phyloP scores from a whole-genome alignment of 2,113 vertebrate genomes.

The Sturnus vulgaris region DNA sequence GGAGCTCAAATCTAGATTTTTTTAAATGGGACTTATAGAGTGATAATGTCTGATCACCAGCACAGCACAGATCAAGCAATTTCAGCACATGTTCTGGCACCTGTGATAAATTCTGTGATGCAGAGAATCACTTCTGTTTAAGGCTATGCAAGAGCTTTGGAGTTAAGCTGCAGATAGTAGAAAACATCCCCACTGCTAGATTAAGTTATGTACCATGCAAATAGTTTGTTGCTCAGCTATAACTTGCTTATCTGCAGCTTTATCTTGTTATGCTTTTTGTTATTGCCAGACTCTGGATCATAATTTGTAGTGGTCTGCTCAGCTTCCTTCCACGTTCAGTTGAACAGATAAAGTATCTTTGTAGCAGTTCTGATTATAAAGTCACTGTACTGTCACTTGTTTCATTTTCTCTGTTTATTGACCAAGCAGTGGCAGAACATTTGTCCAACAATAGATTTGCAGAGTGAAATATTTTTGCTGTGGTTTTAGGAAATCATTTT shows the following conservation, averaged over 20 bases:
- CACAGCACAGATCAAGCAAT: background rate
- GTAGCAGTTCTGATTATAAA: background rate
- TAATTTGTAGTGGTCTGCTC: background rate
- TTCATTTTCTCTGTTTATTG: background rate
- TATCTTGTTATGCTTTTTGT: background rate
- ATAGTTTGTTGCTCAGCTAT: background rate
- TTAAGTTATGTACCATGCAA: background rate
- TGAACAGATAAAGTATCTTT: background rate
- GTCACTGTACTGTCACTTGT: background rate
- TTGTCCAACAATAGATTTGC: background rate
- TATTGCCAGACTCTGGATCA: background rate
- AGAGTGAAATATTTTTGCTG: background rate
- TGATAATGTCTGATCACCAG: background rate
- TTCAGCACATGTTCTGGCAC: background rate
- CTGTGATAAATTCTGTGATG: background rate
- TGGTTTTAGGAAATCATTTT: background rate
- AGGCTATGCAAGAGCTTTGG: background rate
- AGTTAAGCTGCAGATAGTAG: background rate
- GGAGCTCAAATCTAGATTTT: background rate
- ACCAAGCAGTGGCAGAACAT: background rate
- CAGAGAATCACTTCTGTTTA: background rate
- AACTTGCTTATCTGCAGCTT: background rate
- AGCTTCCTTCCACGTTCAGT: background rate
- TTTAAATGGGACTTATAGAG: background rate
- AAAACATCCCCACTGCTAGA: background rate